Evolutionary conservation across 2,797 vertebrate species (phyloP), one percentile per base, ranked within the genome.

Genomic region (Silurus lanzhouensis): DNA sequence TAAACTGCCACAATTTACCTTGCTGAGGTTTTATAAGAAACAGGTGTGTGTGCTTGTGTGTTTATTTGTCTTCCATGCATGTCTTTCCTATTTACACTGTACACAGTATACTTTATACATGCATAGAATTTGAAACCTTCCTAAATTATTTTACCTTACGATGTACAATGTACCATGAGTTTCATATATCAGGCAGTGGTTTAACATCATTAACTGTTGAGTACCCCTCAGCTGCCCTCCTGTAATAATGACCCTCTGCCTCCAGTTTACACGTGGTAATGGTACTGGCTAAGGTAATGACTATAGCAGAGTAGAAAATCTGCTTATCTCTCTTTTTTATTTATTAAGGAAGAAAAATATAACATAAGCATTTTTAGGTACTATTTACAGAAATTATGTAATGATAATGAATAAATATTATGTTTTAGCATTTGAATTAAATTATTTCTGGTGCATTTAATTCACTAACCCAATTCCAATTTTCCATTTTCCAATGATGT

Each of bases 61-160:
- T 77, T 57, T 60, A 76, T 76, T 77, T 77, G 75, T 44, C 48
- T 77, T 77, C 44, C 31, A 15, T 63, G 31, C n/a, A 79, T 63
- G 20, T 5, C 48, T 52, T 52, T 4, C 2, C 48, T 52, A 10
- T 52, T 52, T 52, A 52, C 48, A 52, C 48, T 52, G 48, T 4
- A 52, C 38, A 38, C 38, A 38, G 38, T 38, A 5, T 38, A 52
- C 6, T 52, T 10, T 52, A 10, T 52, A 52, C 48, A 52, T 52
- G 48, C 48, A 52, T 7, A 52, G 48, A 52, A 7, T 52, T 52
- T 52, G 38, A 4, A 38, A 38, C 38, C 10, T 52, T 52, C 8
- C 1, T 52, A 0, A 38, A 9, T 52, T 52, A 8, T 52, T 52
- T 52, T 52, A 52, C 6, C 10, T 52, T 52, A 52, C 48, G 6